These are phyloP conservation scores for Eulemur rubriventer DNA, from an alignment of 2,797 vertebrate genomes.

Conservation along the genomic window DNA sequence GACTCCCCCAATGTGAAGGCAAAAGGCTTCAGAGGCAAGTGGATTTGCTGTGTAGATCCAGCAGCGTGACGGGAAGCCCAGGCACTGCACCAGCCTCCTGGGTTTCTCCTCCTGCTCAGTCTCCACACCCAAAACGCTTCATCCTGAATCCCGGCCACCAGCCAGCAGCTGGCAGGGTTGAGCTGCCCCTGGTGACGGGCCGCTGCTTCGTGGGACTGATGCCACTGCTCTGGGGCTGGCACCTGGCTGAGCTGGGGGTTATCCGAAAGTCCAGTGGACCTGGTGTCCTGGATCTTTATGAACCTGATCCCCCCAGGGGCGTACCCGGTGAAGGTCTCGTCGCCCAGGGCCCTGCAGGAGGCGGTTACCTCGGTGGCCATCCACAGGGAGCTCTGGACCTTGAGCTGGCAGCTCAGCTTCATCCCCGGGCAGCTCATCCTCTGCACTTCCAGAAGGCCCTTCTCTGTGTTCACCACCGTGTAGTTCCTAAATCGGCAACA, in stretches of 20 bases:
- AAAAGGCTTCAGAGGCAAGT: background rate
- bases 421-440: conserved; percentile 93
- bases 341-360: fast-evolving
- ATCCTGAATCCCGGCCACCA: fast-evolving
- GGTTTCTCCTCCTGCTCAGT: background rate
- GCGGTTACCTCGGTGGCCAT: conserved; percentile 93
- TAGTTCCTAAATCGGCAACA: conserved; percentile 90
- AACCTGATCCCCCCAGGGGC: background rate
- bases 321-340: fast-evolving
- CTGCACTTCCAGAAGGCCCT: conserved; percentile 93
- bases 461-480: conserved; percentile 95
- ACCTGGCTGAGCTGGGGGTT: background rate
- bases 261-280: too few relatives aligned
- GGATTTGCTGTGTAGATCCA: fast-evolving
- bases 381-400: conserved; percentile 94
- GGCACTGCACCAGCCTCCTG: background rate
- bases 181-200: background rate
- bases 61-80: background rate
- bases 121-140: background rate
- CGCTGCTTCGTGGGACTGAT: background rate
- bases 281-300: background rate
- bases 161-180: background rate
- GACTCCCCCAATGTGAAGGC: background rate
- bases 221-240: background rate
- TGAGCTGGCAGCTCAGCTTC: conserved; percentile 93